Base-by-base conservation (phyloP, 2,113 vertebrate genomes). In the Cyprinodon tularosa region DNA sequence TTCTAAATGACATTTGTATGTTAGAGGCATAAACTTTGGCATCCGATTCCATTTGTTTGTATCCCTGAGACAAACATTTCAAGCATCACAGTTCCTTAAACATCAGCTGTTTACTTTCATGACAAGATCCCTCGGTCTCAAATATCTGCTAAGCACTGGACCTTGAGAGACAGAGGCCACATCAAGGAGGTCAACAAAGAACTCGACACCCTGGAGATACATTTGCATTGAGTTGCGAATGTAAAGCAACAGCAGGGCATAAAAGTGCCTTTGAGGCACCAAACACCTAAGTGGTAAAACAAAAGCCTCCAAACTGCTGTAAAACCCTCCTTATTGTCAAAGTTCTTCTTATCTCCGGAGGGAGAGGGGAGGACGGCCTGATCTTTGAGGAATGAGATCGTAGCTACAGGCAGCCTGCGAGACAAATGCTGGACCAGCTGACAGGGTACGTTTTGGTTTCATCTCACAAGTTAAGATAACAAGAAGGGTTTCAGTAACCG, bases 161-260 rank as follows among this genome's bases (percentile, higher is more conserved):
- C 87, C 81, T 88, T 90, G 84, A 90, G 87, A 88, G 89, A 86
- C 89, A 86, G 77, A 82, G 92, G 78, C 86, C 85, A 93, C 89
- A 90, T 93, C 89, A 90, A 91, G 83, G 88, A 91, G 90, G 90
- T 91, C 92, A 93, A 91, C 89, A 91, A 90, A 90, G 81, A 90
- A 89, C 73, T 80, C 61, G 87, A 93, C 91, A 93, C 90, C 90
- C 83, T 29, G 78, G 81, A 91, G 90, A 89, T 72, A 89, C 90
- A 93, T 94, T 93, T 92, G 85, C 90, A 93, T 92, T 88, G 88
- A 92, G 89, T 92, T 22, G 83, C 88, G 89, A 93, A 93, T 90
- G 85, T 83, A 76, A 90, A 91, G 75, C 80, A 90, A 83, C 84
- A 80, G 72, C 62, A 2, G 53, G 82, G 82, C 72, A 88, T 77